A percentile compares a stretch with the other conserved stretches of the same genome.
Evolutionary conservation across 2,888 invertebrate genomes (phyloP).

Genomic region (Melangyna quadrimaculata): DNA sequence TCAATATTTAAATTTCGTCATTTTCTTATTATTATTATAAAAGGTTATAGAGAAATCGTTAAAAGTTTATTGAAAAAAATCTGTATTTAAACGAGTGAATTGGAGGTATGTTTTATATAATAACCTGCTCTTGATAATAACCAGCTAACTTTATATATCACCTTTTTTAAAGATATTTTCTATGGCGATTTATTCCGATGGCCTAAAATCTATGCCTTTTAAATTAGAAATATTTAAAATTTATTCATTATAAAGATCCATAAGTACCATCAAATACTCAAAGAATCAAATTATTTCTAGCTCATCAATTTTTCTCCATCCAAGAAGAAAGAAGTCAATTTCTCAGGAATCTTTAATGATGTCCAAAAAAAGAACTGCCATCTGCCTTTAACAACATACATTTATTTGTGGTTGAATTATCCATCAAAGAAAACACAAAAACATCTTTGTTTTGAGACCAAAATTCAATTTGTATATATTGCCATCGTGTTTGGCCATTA

Average conservation of each 20-base stretch:
- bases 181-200: too few relatives aligned
- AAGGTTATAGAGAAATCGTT: too few relatives aligned
- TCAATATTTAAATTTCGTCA: too few relatives aligned
- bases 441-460: neutral
- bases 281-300: neutral
- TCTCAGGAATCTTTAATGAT: neutral
- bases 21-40: too few relatives aligned
- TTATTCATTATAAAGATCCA: too few relatives aligned
- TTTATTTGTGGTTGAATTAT: neutral
- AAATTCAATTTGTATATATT: conserved; percentile 14
- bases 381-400: neutral
- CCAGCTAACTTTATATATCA: too few relatives aligned
- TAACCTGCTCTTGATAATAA: too few relatives aligned
- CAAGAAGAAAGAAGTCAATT: neutral
- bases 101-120: too few relatives aligned
- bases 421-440: neutral
- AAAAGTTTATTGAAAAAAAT: too few relatives aligned
- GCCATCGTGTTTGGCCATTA: neutral
- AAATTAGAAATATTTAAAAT: neutral
- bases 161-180: too few relatives aligned
- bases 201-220: too few relatives aligned
- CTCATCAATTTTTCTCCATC: neutral
- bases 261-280: neutral
- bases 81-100: too few relatives aligned
- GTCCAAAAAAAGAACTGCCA: neutral